Evolutionary conservation across 2,888 invertebrate genomes (phyloP), one percentile per base, ranked within the genome.

Genomic region (Noctuana brunneofusca): DNA sequence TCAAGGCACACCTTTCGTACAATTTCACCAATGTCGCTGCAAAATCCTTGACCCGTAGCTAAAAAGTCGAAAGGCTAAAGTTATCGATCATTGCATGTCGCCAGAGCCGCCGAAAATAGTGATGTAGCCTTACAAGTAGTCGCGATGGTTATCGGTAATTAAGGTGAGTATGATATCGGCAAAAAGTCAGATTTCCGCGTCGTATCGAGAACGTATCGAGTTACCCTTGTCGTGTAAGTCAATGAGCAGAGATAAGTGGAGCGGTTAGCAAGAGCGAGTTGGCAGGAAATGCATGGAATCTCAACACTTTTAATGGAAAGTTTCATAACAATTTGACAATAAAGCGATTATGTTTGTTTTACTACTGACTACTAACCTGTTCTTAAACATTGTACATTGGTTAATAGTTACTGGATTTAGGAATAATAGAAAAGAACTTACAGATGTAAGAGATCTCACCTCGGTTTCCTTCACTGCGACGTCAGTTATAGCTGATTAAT

Each of bases 161-260:
- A 75, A 72, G 66, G 65, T 71, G 73, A 14, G 57, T 43, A 79
- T 75, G 80, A 80, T 82, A 81, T 75, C 75, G 74, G 69, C 71
- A 71, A 70, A 71, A 73, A 72, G 60, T 60, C 66, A 63, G 64
- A 71, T 79, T 81, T 87, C 86, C 84, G 78, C 69, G 67, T 73
- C 75, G 69, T 71, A 72, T 75, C 71, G 62, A 30, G 49, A 66
- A 64, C 67, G 75, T 76, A 78, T 86, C 81, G 76, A 72, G 78
- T 87, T 86, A 83, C 87, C 78, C 78, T 81, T 76, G 76, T 60
- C 55, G 63, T 60, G 63, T 50, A 65, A 63, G 22, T n/a, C 24
- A 12, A 14, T 27, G 24, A 12, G 14, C 27, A 3, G 27, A 49
- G 27, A 49, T 14, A 8, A 14, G 27, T 14, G 24, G 6, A 49